Percentiles rank a stretch among this genome's conserved stretches.
These are phyloP conservation scores for Busseola fusca DNA, from an alignment of 2,888 invertebrate genomes.

Conservation along the genomic window DNA sequence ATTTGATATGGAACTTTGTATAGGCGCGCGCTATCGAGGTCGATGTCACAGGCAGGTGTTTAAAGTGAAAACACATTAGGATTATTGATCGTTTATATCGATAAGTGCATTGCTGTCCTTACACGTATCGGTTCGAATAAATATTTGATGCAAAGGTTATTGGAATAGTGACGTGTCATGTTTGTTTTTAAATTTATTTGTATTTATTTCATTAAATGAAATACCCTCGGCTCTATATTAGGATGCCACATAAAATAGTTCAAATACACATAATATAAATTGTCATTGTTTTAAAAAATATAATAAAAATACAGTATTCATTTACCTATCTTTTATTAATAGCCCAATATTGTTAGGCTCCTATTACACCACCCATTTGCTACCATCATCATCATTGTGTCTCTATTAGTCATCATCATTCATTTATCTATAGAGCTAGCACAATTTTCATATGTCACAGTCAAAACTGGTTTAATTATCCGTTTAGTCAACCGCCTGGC, in stretches of 20 bases:
- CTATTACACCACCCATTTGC: background rate
- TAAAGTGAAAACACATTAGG: slow-evolving; percentile 39
- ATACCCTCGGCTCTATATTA: slow-evolving; percentile 11
- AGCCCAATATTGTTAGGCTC: background rate
- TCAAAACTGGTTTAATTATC: no score
- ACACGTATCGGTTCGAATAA: slow-evolving; percentile 26
- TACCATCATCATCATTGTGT: no score
- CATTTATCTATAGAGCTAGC: slow-evolving; percentile 1
- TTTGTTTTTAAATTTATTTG: background rate
- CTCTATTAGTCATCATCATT: no score
- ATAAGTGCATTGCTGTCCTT: slow-evolving; percentile 30
- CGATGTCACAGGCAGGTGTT: slow-evolving; percentile 30
- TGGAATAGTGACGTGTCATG: slow-evolving; percentile 2
- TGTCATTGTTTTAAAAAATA: slow-evolving; percentile 16
- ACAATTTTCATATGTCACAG: background rate
- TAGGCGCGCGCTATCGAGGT: slow-evolving; percentile 10
- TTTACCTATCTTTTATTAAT: slow-evolving; percentile 34
- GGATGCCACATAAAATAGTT: slow-evolving; percentile 26
- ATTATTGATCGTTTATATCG: slow-evolving; percentile 24
- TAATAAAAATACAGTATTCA: slow-evolving; percentile 33
- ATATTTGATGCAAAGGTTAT: slow-evolving; percentile 19
- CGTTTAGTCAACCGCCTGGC: no score
- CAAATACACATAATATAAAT: slow-evolving; percentile 34
- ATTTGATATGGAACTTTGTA: slow-evolving; percentile 60
- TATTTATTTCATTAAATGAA: slow-evolving; percentile 16